phyloP scores from a whole-genome alignment of 2,888 invertebrate species.

The Ophion ventricosus region DNA sequence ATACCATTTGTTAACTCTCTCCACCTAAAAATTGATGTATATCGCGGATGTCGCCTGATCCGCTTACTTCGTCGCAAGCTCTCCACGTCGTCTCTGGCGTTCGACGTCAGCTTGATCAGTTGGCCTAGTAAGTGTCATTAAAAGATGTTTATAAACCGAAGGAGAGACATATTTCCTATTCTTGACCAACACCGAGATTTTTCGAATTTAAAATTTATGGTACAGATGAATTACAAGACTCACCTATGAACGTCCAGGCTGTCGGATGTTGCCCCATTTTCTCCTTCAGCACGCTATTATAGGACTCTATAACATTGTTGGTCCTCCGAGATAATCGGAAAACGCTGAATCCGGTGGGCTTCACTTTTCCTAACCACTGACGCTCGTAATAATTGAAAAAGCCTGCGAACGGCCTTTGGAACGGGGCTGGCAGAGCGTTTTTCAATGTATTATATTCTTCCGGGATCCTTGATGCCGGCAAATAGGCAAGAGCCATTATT shows the following conservation, averaged over 20 bases:
- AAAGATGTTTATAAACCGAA: not conserved
- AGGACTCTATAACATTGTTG: slow-evolving; percentile 54
- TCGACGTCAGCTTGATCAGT: slow-evolving; percentile 8
- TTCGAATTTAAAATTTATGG: not conserved
- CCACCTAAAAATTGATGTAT: not conserved
- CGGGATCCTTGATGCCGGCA: slow-evolving; percentile 38
- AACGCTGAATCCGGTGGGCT: slow-evolving; percentile 55
- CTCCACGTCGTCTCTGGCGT: slow-evolving; percentile 1
- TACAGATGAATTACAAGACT: not conserved
- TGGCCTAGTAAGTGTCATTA: slow-evolving; percentile 2
- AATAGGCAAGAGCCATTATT: slow-evolving; percentile 54
- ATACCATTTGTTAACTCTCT: slow-evolving; percentile 8
- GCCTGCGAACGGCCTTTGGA: not conserved
- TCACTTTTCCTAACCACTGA: slow-evolving; percentile 50
- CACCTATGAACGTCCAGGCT: slow-evolving; percentile 57
- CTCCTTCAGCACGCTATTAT: slow-evolving; percentile 27
- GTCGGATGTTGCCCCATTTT: slow-evolving; percentile 48
- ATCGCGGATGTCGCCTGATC: slow-evolving; percentile 19
- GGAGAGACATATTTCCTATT: not conserved
- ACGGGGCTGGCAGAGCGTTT: slow-evolving; percentile 4
- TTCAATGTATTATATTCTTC: not conserved
- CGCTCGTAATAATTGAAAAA: slow-evolving; percentile 43
- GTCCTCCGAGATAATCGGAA: slow-evolving; percentile 43
- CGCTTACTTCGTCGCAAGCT: not conserved
- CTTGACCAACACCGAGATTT: not conserved